phyloP scores from a whole-genome alignment of 2,888 invertebrate species.

The Lottia scabra region DNA sequence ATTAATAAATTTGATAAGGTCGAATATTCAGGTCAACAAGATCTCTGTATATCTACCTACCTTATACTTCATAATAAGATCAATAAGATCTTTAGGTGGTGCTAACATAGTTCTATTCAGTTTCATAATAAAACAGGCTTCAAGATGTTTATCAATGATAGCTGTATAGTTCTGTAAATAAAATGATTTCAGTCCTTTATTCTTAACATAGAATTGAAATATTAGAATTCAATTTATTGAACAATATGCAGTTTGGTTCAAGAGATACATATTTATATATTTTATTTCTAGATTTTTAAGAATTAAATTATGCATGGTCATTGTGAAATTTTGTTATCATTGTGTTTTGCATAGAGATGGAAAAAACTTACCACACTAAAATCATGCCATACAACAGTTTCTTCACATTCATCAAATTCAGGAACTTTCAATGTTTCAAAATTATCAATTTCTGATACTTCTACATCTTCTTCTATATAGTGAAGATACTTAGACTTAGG shows the following conservation, averaged over 20 bases:
- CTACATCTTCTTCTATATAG: constrained; percentile 83
- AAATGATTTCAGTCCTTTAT: not conserved
- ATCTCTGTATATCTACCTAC: constrained; percentile 70
- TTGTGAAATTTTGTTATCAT: too few relatives aligned
- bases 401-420: constrained; percentile 80
- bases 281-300: too few relatives aligned
- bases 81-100: constrained; percentile 83
- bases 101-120: constrained; percentile 82
- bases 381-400: constrained; percentile 91
- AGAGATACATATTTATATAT: too few relatives aligned
- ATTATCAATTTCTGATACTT: constrained; percentile 77
- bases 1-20: not conserved
- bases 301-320: too few relatives aligned
- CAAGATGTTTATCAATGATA: constrained; percentile 81
- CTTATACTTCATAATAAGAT: constrained; percentile 84
- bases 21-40: too few relatives aligned
- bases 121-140: constrained; percentile 91
- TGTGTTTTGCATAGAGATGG: too few relatives aligned
- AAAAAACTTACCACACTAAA: constrained; percentile 81
- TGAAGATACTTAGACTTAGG: constrained; percentile 13
- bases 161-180: constrained; percentile 76
- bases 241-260: too few relatives aligned
- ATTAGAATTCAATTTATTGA: too few relatives aligned
- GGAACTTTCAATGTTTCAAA: constrained; percentile 87
- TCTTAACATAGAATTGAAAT: not conserved